A percentile compares a stretch with the other conserved stretches of the same genome.
phyloP scores from a whole-genome alignment of 2,797 vertebrate genomes.

The Cyclopterus lumpus region DNA sequence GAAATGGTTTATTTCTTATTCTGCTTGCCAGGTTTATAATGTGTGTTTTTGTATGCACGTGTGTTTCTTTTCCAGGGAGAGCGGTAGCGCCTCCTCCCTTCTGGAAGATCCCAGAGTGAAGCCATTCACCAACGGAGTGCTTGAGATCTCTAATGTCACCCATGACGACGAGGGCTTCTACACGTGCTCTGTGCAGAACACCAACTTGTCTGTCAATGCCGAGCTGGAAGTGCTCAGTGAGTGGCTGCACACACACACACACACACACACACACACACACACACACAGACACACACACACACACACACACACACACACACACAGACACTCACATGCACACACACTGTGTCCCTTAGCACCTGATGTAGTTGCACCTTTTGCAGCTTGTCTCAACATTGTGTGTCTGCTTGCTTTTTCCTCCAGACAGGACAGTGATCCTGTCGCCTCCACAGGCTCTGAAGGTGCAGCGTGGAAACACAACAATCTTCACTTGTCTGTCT shows the following conservation, averaged over 20 bases:
- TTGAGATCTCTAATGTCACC: conserved; percentile 85
- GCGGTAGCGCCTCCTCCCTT: conserved; percentile 62
- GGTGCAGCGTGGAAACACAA: conserved; percentile 82
- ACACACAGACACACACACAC: conserved; percentile 15
- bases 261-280: conserved; percentile 9
- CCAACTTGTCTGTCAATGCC: conserved; percentile 83
- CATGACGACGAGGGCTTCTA: conserved; percentile 84
- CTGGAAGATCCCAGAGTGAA: conserved; percentile 83
- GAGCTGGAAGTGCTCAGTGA: conserved; percentile 87
- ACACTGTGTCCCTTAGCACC: conserved; percentile 17
- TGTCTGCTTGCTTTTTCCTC: conserved; percentile 29
- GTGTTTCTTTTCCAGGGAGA: conserved; percentile 72
- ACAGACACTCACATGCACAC: background rate
- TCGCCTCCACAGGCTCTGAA: conserved; percentile 78
- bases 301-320: conserved; percentile 9
- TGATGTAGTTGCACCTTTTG: conserved; percentile 28
- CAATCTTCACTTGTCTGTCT: conserved; percentile 85
- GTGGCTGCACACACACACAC: conserved; percentile 46
- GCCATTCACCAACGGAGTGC: conserved; percentile 82
- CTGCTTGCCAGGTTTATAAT: conserved; percentile 16
- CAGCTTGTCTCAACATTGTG: conserved; percentile 8
- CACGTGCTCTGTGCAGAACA: conserved; percentile 84
- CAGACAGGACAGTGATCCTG: conserved; percentile 88
- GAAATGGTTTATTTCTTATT: conserved; percentile 9
- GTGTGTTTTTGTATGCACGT: conserved; percentile 5